Conservation (phyloP, 2,888 invertebrate species). For the Leptopilina syphax region DNA sequence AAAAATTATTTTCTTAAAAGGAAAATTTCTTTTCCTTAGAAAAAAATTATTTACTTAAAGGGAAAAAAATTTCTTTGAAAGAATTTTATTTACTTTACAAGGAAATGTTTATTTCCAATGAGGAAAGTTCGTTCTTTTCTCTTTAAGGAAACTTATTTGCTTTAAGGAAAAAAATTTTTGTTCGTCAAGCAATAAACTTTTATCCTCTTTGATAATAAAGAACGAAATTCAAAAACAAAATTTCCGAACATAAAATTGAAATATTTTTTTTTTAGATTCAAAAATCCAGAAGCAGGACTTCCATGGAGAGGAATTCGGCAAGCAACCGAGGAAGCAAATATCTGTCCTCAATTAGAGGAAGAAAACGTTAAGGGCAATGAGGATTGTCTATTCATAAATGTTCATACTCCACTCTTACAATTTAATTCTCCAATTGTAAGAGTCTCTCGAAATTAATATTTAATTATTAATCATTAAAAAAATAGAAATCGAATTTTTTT, state of each 20-base stretch:
- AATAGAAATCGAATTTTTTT: neutral
- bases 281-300: neutral
- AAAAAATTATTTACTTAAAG: no score
- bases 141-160: no score
- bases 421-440: slow-evolving; percentile 8
- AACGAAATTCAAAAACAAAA: neutral
- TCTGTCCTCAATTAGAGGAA: neutral
- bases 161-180: no score
- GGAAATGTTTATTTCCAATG: no score
- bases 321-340: neutral
- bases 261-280: slow-evolving; percentile 1
- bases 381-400: slow-evolving; percentile 54
- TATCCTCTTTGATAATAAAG: neutral
- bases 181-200: neutral
- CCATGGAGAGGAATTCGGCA: neutral
- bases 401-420: neutral
- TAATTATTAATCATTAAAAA: neutral
- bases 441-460: no score
- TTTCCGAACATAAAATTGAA: neutral
- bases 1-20: no score
- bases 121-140: no score
- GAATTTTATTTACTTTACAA: no score
- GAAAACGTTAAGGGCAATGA: neutral
- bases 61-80: no score
- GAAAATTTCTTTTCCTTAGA: no score